Evolutionary conservation across 2,797 vertebrate species (phyloP), one percentile per base, ranked within the genome.

Genomic region (Sebastes diploproa): DNA sequence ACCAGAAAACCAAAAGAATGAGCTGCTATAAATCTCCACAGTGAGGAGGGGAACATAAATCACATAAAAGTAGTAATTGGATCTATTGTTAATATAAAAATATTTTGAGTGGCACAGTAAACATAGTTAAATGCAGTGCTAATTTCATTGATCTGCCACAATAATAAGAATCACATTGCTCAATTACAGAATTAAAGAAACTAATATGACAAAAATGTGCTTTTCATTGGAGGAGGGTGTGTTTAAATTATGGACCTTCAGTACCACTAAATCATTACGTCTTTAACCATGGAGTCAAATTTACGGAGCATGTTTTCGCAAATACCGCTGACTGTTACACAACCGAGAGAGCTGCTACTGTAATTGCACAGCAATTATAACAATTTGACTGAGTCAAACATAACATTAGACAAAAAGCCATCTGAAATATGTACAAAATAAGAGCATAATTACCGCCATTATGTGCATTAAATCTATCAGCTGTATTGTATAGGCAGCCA

Each of bases 381-480:
- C 55, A 73, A 86, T 89, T 75, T 84, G 61, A 32, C 69, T 5
- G 11, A 71, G 36, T 89, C 62, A 87, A 85, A 85, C 80, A 59
- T 80, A 89, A 86, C 70, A 61, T 72, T 72, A 61, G 59, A 85
- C 60, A 65, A 63, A 20, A 63, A 77, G 34, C 61, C 30, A 72
- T 82, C 63, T 64, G 34, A 84, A 90, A 85, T 83, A 85, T 75
- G 38, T 16, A 58, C 74, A 84, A 84, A 91, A 73, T 83, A 82
- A 77, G 77, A 74, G 61, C 63, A 50, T 88, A 90, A 87, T 82
- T 20, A 38, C 50, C 27, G 0, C 70, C 46, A 89, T 92, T 92
- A 91, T 52, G 76, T 27, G 16, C 73, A 89, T 90, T 87, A 81
- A 78, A 84, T 83, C 84, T 32, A 72, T 87, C 75, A 84, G 82